Conservation (phyloP, 2,113 vertebrate species). For the Cyanoliseus patagonus region DNA sequence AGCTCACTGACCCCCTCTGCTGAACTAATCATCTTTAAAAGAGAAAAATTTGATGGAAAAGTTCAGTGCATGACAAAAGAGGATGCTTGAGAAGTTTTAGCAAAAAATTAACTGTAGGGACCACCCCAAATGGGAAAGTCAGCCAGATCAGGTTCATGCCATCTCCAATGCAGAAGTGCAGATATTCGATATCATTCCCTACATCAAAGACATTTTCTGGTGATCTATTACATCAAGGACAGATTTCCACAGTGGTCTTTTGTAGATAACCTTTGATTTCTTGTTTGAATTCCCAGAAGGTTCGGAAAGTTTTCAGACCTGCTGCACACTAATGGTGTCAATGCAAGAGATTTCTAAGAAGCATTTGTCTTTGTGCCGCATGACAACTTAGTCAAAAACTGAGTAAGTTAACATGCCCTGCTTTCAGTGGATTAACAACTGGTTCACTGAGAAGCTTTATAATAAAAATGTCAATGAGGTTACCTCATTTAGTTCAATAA, state of each 20-base stretch:
- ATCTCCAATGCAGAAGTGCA: not conserved
- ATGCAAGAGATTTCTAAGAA: not conserved
- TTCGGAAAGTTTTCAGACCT: not conserved
- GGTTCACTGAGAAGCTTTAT: not conserved
- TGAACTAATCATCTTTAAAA: not conserved
- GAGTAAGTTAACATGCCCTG: accelerated
- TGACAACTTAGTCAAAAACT: not conserved
- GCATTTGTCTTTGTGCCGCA: not conserved
- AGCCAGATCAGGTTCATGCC: not conserved
- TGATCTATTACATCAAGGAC: not conserved
- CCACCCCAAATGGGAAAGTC: not conserved
- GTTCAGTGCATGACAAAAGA: not conserved
- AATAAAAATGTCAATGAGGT: not conserved
- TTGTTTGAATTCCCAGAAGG: not conserved
- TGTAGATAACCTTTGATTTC: not conserved
- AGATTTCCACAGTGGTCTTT: not conserved
- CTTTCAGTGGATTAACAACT: not conserved
- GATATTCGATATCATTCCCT: not conserved
- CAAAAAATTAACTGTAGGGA: not conserved
- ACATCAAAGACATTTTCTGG: not conserved
- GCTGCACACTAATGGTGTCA: not conserved
- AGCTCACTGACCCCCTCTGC: not conserved
- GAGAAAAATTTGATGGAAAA: not conserved
- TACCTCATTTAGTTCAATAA: not conserved
- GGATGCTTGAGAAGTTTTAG: not conserved